Base-by-base conservation (phyloP, 2,888 invertebrate species). In the Polyommatus icarus region DNA sequence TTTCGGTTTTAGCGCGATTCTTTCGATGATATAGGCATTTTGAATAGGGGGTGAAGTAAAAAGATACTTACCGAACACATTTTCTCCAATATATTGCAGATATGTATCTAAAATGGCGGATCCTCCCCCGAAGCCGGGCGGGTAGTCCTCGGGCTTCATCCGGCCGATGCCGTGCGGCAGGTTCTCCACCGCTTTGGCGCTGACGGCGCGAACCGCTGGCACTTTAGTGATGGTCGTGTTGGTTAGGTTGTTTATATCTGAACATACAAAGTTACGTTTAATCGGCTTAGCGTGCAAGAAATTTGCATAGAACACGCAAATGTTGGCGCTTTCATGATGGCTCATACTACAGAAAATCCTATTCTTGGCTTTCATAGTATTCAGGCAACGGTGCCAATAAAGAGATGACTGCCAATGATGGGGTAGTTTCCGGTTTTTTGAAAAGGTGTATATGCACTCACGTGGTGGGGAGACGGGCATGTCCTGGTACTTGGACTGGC, bases 91-190 rank as follows among this genome's bases (percentile, higher is more conserved):
- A 85, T 97, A 96, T 88, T 98, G 98, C 80, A 98, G 95, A 88
- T 98, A 98, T 18, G 98, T 98, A 89, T 98, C 98, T 80, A 98
- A 91, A 78, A 98, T 95, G 3, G 97, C 97, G 5, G 97, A 97
- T 72, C 97, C 96, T 77, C 97, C 95, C 40, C 96, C 95, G 80
- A 96, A 95, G 6, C 96, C 95, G 15, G 96, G 96, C 59, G 96
- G 96, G 86, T 96, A 96, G 73, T 95, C 95, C 79, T 97, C 96
- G 81, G 96, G 96, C 83, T 95, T 96, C 82, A 96, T 95, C 32
- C 91, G 89, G 76, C 94, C 94, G 81, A 96, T 89, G 78, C 95
- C 95, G 85, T 96, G 96, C 7, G 95, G 94, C 73, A 94, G 87
- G 75, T 94, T 94, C 84, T 96, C 96, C 83, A 96, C 89, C 72